Evolutionary conservation across 2,113 vertebrate genomes (phyloP).

Genomic region (Brachypteracias leptosomus): DNA sequence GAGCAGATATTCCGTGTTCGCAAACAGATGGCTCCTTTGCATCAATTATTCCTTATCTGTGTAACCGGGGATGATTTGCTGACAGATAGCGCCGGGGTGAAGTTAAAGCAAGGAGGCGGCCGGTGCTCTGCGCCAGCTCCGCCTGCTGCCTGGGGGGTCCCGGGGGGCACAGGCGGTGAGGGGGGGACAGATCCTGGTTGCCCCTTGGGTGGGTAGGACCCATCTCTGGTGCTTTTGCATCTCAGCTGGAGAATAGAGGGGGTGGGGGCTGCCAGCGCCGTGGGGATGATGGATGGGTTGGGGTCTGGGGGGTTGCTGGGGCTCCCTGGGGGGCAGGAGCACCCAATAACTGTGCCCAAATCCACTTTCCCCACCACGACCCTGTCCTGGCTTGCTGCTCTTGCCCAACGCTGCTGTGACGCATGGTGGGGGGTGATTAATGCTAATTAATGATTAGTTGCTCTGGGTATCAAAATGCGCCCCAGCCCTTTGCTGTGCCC

Average conservation of each 20-base stretch:
- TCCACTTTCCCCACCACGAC: not conserved
- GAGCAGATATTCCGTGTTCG: conserved; percentile 69
- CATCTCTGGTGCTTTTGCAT: not conserved
- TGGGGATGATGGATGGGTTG: not conserved
- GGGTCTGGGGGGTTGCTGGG: not conserved
- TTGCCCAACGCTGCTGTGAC: not conserved
- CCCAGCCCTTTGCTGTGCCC: not conserved
- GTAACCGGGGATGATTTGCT: conserved; percentile 73
- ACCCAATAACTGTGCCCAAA: not conserved
- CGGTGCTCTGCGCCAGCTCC: accelerated
- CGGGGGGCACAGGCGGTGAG: not conserved
- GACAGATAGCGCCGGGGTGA: conserved; percentile 64
- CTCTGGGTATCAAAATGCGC: not conserved
- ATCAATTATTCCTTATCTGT: conserved; percentile 84
- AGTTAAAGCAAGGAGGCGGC: conserved; percentile 17
- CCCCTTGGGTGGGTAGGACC: not conserved
- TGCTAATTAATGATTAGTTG: conserved; percentile 41
- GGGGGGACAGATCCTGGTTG: not conserved
- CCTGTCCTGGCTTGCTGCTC: accelerated
- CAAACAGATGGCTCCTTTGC: conserved; percentile 82
- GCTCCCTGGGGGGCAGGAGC: not conserved
- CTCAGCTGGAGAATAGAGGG: not conserved
- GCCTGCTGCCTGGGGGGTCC: not conserved
- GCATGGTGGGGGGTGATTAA: not conserved
- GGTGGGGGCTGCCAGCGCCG: not conserved